phyloP scores from a whole-genome alignment of 2,888 invertebrate genomes.

The Falcaria lacertinaria region DNA sequence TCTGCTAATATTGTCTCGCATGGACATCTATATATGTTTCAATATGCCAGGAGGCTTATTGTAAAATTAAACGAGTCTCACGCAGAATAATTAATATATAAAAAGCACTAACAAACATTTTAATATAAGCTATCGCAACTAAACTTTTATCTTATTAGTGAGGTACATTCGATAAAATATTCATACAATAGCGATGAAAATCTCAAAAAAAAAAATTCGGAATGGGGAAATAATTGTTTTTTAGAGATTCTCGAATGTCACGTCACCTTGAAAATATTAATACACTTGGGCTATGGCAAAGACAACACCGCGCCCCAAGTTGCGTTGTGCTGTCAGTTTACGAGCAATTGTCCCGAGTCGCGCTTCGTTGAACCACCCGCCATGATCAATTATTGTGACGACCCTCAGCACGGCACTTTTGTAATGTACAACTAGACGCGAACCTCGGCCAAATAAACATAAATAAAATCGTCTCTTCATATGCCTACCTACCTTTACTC shows the following conservation, averaged over 20 bases:
- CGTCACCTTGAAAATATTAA: background rate
- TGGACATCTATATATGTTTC: conserved; percentile 39
- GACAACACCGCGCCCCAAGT: conserved; percentile 14
- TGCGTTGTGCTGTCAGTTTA: conserved; percentile 47
- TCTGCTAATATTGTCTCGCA: conserved; percentile 34
- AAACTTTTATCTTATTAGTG: too few relatives aligned
- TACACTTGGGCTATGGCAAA: conserved; percentile 20
- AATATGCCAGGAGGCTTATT: conserved; percentile 19
- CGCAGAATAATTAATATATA: too few relatives aligned
- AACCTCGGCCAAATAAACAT: background rate
- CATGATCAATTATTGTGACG: conserved; percentile 34
- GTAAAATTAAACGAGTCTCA: conserved; percentile 4
- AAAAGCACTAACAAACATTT: too few relatives aligned
- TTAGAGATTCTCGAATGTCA: background rate
- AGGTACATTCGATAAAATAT: too few relatives aligned
- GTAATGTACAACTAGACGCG: background rate
- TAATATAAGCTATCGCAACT: too few relatives aligned
- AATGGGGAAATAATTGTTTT: too few relatives aligned
- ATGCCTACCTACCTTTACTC: too few relatives aligned
- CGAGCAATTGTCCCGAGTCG: conserved; percentile 43
- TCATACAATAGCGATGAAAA: too few relatives aligned
- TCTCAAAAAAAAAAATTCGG: too few relatives aligned
- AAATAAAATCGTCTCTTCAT: background rate
- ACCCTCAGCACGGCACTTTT: conserved; percentile 19
- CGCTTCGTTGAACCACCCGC: conserved; percentile 19